Evolutionary conservation across 1,140 invertebrate genomes (phyloP).

Genomic region (Zophobas morio): DNA sequence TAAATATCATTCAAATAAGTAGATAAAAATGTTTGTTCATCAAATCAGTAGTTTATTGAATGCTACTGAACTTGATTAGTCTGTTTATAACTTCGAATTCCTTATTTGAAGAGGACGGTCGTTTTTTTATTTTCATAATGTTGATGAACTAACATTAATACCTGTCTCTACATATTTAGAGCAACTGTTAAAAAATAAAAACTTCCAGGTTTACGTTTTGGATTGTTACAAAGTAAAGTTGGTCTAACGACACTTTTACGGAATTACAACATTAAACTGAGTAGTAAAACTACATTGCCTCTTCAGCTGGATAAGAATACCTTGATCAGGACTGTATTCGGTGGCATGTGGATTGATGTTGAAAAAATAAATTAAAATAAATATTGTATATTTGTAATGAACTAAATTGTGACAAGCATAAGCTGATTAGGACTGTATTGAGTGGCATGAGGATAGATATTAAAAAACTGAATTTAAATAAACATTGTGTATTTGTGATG

Average conservation of each 20-base stretch:
- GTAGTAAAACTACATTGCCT: conserved; percentile 36
- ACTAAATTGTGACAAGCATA: neutral
- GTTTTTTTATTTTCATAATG: too few relatives aligned
- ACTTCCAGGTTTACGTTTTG: conserved; percentile 70
- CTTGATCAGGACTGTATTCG: neutral
- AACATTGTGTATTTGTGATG: too few relatives aligned
- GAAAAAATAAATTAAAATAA: neutral
- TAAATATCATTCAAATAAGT: neutral
- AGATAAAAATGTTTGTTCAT: neutral
- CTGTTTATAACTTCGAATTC: too few relatives aligned
- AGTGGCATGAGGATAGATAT: too few relatives aligned
- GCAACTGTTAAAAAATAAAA: neutral
- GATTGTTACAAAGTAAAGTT: conserved; percentile 68
- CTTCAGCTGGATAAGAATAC: conserved; percentile 13
- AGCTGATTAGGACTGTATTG: too few relatives aligned
- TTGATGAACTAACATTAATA: too few relatives aligned
- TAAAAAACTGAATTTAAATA: too few relatives aligned
- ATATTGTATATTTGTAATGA: neutral
- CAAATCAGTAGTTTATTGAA: too few relatives aligned
- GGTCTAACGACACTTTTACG: conserved; percentile 67
- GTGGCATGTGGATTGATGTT: conserved; percentile 23
- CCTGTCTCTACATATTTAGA: too few relatives aligned
- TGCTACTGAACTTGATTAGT: too few relatives aligned
- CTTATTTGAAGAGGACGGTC: too few relatives aligned
- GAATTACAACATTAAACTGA: conserved; percentile 62